Evolutionary conservation across 2,797 vertebrate genomes (phyloP).

Genomic region (Alca torda): DNA sequence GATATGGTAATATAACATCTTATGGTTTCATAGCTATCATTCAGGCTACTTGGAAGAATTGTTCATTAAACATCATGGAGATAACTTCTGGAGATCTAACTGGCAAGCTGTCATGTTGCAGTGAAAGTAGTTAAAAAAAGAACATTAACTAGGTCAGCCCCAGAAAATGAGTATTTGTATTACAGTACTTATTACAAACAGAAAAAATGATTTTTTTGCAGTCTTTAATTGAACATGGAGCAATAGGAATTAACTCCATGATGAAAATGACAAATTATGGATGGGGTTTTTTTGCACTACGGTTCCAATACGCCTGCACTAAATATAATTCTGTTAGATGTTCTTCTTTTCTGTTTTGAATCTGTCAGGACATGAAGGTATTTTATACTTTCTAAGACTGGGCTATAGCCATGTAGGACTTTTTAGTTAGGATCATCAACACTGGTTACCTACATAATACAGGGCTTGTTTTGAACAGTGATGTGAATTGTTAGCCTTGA

Average conservation of each 20-base stretch:
- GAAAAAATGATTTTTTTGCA: background rate
- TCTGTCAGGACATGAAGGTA: background rate
- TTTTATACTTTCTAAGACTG: background rate
- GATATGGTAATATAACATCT: slow-evolving; percentile 16
- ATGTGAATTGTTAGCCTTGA: background rate
- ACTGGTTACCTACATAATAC: background rate
- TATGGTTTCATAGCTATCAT: slow-evolving; percentile 23
- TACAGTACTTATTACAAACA: slow-evolving; percentile 1
- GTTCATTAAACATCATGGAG: slow-evolving; percentile 46
- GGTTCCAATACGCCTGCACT: background rate
- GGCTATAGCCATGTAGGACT: background rate
- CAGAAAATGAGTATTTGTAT: background rate
- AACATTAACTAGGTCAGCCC: slow-evolving; percentile 41
- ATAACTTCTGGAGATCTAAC: slow-evolving; percentile 55
- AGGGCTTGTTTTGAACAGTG: background rate
- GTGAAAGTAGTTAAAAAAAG: slow-evolving; percentile 47
- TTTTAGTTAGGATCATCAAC: background rate
- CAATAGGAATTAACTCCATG: background rate
- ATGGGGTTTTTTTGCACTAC: background rate
- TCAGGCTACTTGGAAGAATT: slow-evolving; percentile 41
- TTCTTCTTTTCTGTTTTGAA: background rate
- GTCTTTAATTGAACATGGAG: background rate
- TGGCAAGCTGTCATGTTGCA: slow-evolving; percentile 33
- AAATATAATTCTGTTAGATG: background rate
- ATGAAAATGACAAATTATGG: background rate